Evolutionary conservation across 1,140 invertebrate species (phyloP).

Genomic region (Drosophila carrolli): DNA sequence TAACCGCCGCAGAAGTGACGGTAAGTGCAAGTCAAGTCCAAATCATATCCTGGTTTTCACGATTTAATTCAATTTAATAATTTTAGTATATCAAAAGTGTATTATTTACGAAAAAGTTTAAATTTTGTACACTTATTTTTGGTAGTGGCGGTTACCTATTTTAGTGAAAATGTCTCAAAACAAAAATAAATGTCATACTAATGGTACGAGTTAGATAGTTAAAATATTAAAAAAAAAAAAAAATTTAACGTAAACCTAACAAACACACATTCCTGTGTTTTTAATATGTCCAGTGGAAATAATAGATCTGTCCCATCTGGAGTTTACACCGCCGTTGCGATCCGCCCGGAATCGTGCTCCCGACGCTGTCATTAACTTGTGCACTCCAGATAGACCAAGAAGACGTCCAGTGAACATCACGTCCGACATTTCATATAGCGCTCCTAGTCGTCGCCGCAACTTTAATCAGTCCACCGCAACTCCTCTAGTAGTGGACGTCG

Average conservation of each 20-base stretch:
- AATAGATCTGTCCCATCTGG: conserved; percentile 43
- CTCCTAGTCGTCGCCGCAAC: background rate
- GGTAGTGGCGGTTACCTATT: too few relatives aligned
- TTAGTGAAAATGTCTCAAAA: too few relatives aligned
- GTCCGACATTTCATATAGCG: background rate
- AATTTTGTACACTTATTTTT: too few relatives aligned
- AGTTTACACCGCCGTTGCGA: background rate
- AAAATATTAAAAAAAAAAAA: too few relatives aligned
- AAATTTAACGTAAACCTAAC: too few relatives aligned
- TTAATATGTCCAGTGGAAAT: conserved; percentile 37
- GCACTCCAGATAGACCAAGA: conserved; percentile 15
- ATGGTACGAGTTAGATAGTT: too few relatives aligned
- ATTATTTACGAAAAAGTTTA: too few relatives aligned
- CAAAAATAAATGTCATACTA: too few relatives aligned
- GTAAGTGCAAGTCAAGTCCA: conserved; percentile 3
- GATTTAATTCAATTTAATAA: too few relatives aligned
- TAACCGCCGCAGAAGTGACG: background rate
- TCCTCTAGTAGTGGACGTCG: background rate
- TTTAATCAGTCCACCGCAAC: too few relatives aligned
- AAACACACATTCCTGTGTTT: background rate
- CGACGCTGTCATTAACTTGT: conserved; percentile 40
- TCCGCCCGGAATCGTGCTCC: conserved; percentile 1
- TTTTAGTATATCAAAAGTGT: too few relatives aligned
- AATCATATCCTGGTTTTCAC: background rate
- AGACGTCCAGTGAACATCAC: background rate